Conservation (phyloP, 2,113 vertebrate species). For the Struthidea cinerea region DNA sequence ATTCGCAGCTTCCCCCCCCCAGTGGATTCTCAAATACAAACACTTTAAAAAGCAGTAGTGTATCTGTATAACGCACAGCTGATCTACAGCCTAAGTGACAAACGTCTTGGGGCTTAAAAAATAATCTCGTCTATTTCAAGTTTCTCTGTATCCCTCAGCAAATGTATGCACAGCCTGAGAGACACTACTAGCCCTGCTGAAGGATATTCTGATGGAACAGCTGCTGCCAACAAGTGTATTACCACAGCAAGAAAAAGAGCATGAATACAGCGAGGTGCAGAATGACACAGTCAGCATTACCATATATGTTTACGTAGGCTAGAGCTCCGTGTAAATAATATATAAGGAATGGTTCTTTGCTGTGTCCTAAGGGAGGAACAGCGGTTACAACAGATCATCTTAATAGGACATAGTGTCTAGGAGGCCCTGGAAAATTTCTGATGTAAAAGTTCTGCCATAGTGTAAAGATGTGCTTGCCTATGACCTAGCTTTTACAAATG, state of each 20-base stretch:
- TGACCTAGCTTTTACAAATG: background rate
- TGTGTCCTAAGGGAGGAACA: slow-evolving; percentile 8
- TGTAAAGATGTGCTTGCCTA: background rate
- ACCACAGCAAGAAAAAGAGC: background rate
- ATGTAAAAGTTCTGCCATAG: background rate
- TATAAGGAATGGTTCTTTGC: slow-evolving; percentile 5
- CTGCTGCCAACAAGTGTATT: background rate
- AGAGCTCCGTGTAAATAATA: slow-evolving; percentile 24
- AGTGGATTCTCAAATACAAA: background rate
- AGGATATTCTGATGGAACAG: background rate
- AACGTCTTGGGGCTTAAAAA: background rate
- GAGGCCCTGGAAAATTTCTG: slow-evolving; percentile 13
- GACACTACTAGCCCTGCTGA: background rate
- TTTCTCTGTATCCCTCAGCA: background rate
- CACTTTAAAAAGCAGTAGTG: background rate
- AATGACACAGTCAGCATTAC: slow-evolving; percentile 32
- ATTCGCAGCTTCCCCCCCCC: background rate
- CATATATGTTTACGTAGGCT: slow-evolving; percentile 25
- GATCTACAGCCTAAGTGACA: background rate
- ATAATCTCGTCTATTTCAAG: background rate
- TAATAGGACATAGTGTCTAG: slow-evolving; percentile 15
- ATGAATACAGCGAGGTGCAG: background rate
- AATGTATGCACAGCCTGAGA: background rate
- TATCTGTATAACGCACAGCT: background rate
- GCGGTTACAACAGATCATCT: slow-evolving; percentile 38